Percentiles rank a stretch among this genome's conserved stretches.
These are phyloP conservation scores for Chymomyza caudatula DNA, from an alignment of 2,888 invertebrate species.

Conservation along the genomic window DNA sequence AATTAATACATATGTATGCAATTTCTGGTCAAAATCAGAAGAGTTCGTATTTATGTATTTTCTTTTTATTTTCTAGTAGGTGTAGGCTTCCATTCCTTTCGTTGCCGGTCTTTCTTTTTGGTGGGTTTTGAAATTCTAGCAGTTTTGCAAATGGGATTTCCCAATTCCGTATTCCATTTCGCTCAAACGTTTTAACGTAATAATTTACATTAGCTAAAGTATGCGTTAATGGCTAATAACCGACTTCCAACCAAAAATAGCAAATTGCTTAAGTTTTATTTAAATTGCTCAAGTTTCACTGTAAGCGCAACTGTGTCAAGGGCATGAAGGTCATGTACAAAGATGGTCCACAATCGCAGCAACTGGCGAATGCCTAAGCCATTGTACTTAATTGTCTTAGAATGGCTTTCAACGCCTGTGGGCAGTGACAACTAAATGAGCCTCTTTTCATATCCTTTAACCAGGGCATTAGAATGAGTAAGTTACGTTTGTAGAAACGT, in stretches of 20 bases:
- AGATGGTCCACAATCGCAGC: not conserved
- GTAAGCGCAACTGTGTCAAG: not conserved
- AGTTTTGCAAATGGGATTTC: not conserved
- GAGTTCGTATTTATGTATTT: not conserved
- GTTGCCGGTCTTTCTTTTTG: not conserved
- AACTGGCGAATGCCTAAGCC: not conserved
- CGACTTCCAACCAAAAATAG: not conserved
- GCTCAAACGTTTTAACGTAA: not conserved
- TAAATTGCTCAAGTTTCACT: not conserved
- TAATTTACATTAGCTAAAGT: not conserved
- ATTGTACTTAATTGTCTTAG: not conserved
- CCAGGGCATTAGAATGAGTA: not conserved
- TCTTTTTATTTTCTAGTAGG: not conserved
- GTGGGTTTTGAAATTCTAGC: not conserved
- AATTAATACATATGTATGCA: not conserved
- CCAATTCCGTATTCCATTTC: not conserved
- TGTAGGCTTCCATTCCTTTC: not conserved
- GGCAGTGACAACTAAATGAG: not conserved
- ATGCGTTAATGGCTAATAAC: not conserved
- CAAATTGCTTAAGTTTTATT: not conserved
- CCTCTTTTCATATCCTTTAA: not conserved
- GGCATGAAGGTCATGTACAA: not conserved
- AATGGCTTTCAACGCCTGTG: not conserved
- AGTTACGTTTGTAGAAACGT: not conserved
- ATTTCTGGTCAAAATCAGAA: not conserved